Base-by-base conservation (phyloP, 1,140 invertebrate species). In the Thalassaphorura encarpata region DNA sequence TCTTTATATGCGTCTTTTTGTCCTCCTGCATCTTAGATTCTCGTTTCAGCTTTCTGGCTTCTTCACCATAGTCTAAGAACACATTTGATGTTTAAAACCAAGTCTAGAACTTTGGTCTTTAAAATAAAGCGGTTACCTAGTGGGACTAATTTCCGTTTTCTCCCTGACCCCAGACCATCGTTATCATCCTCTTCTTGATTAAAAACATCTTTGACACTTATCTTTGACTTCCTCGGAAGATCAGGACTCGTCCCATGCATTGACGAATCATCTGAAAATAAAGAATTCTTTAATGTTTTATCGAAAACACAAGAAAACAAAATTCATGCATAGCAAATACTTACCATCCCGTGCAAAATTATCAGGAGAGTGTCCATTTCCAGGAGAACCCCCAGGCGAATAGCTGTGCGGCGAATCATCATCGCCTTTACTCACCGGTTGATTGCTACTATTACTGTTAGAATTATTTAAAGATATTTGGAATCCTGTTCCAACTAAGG, bases 1-100 rank as follows among this genome's bases (percentile, higher is more conserved):
- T 87, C 77, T 97, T 97, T 64, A 98, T 95, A 70, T 93, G 84
- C 67, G 90, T 89, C 45, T 89, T 76, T 71, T 98, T 97, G 72
- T 99, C 96, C 73, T 97, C 94, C 64, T 87, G 85, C 56, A 80
- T 82, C 69, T 84, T 85, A 64, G 82, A 81, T 67, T 80, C 79
- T 62, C 82, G 81, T 48, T 68, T 69, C 19, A 75, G 73, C 69
- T 80, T 75, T 70, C 82, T 84, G 51, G 80, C 76, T 51, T 81
- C 76, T 63, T 77, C 69, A 41, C 69, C 56, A 67, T 73, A 72
- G 63, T 76, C 71, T 64, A 41, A 5, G 49, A 50, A 40, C 8
- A 18, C 15, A 3, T 19, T 11, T 33, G n/a, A 40, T 52, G 48
- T 51, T 15, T 33, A n/a, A n/a, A n/a, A n/a, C n/a, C n/a, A 55